phyloP scores from a whole-genome alignment of 2,797 vertebrate species.

The Ptychadena robeensis region DNA sequence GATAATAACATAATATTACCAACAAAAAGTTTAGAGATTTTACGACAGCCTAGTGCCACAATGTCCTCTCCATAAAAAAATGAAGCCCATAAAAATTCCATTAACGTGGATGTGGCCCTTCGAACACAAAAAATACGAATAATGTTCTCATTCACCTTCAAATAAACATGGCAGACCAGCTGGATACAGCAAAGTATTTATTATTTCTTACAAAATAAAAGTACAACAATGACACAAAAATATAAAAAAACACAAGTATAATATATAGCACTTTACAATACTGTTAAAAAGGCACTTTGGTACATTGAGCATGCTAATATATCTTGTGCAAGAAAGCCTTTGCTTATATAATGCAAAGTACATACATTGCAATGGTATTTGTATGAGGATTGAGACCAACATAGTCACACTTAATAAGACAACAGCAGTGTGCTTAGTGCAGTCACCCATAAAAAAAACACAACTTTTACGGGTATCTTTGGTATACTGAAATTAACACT shows the following conservation, averaged over 20 bases:
- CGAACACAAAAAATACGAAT: too few species aligned
- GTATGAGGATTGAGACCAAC: neutral
- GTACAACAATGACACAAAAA: slow-evolving; percentile 22
- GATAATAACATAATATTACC: too few species aligned
- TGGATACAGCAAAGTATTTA: slow-evolving; percentile 18
- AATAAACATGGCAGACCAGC: neutral
- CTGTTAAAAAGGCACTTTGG: slow-evolving; percentile 18
- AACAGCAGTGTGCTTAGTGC: neutral
- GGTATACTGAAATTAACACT: neutral
- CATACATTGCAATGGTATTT: neutral
- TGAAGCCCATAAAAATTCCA: neutral
- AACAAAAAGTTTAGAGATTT: too few species aligned
- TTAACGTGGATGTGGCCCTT: neutral
- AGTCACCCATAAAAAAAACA: neutral
- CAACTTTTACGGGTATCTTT: neutral
- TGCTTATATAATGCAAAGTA: neutral
- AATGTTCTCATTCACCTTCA: neutral
- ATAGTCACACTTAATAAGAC: neutral
- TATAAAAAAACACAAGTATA: slow-evolving; percentile 8
- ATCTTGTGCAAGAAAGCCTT: slow-evolving; percentile 8
- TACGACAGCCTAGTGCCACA: too few species aligned
- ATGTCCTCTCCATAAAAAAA: neutral
- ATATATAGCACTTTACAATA: slow-evolving; percentile 25
- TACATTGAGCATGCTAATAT: slow-evolving; percentile 6
- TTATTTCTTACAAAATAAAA: slow-evolving; percentile 6